Base-by-base conservation (phyloP, 2,888 invertebrate genomes). In the Xestobium rufovillosum region DNA sequence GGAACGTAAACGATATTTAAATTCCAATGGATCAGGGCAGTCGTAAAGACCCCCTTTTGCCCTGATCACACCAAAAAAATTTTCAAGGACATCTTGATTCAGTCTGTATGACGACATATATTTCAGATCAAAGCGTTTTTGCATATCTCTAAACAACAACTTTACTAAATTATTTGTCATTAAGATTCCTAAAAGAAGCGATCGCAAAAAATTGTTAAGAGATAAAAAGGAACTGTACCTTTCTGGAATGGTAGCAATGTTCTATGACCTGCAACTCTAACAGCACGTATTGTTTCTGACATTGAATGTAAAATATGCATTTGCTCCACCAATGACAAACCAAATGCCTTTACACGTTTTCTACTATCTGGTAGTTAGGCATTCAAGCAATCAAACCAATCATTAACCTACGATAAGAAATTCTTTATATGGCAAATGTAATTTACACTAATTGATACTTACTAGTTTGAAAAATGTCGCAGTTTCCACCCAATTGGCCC, bases 31-130 rank as follows among this genome's bases (percentile, higher is more conserved):
- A 28, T 37, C 33, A 17, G 51, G 48, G 36, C 49, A 47, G 29
- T 51, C 50, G 26, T 51, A 41, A 12, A 47, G 31, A 2, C 46
- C 44, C 14, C 43, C 45, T 38, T 36, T 42, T 4, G 34, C 23
- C 32, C 48, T 26, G 9, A 51, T 36, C 3, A 34, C 40, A 4
- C 43, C 42, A 37, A 50, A 51, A 35, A 51, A 45, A 25, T 42
- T 45, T 38, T 51, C 47, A 12, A 49, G 23, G 9, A 50, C 45
- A 37, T 51, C 52, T 25, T 49, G 48, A 28, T 53, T 53, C n/a
- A 54, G 33, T 11, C 45, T 35, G 19, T 47, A 45, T 8, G 47
- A 49, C 19, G 51, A 38, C 4, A 52, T 17, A 27, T 48, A 49
- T 39, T 43, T 38, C 12, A 38, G 36, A 12, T 37, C 16, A 36